A percentile compares a stretch with the other conserved stretches of the same genome.
Evolutionary conservation across 2,888 invertebrate genomes (phyloP).

Genomic region (Zygaena filipendulae): DNA sequence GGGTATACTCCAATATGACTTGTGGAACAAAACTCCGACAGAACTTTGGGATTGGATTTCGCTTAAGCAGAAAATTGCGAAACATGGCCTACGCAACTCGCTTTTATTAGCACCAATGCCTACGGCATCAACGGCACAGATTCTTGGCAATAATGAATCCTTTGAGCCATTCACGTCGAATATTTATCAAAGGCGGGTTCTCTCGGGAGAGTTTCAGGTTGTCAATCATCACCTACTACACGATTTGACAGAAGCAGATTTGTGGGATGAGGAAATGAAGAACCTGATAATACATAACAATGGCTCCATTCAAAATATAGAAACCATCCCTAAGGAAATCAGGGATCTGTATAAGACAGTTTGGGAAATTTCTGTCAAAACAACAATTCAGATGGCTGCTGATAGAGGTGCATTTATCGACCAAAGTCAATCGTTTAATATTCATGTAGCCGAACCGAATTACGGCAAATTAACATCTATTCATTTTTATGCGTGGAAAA

Average conservation of each 20-base stretch:
- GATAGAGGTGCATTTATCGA: constrained; percentile 98
- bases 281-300: constrained; percentile 90
- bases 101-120: constrained; percentile 97
- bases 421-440: constrained; percentile 97
- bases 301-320: constrained; percentile 93
- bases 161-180: constrained; percentile 99
- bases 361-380: constrained; percentile 96
- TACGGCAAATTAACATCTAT: constrained; percentile 96
- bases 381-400: constrained; percentile 95
- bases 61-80: constrained; percentile 85
- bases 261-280: constrained; percentile 98
- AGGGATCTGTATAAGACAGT: constrained; percentile 94
- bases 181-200: constrained; percentile 92
- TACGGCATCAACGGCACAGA: constrained; percentile 98
- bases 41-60: constrained; percentile 89
- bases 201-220: constrained; percentile 96
- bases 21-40: constrained; percentile 94
- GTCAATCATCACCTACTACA: constrained; percentile 96
- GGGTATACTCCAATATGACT: constrained; percentile 96
- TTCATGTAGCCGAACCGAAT: constrained; percentile 95
- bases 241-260: constrained; percentile 88
- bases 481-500: constrained; percentile 98
- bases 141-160: constrained; percentile 98
- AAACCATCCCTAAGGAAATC: constrained; percentile 84
- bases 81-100: constrained; percentile 93